phyloP scores from a whole-genome alignment of 2,888 invertebrate species.

The Tenthredo livida region DNA sequence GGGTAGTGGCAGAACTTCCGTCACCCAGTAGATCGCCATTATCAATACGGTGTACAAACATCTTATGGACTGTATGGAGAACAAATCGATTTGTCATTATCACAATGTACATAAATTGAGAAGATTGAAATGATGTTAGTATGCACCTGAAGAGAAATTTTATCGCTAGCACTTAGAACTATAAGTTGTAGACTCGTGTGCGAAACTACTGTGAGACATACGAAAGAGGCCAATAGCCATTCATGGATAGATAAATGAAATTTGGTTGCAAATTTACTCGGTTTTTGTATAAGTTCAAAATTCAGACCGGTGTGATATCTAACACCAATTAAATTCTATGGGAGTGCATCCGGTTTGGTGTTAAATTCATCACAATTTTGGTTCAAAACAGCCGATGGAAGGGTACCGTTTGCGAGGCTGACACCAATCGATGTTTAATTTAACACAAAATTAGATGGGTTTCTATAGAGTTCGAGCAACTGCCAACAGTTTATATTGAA shows the following conservation, averaged over 20 bases:
- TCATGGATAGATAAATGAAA: not conserved
- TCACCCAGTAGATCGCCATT: slow-evolving; percentile 92
- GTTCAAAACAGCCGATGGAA: not conserved
- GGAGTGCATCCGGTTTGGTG: not conserved
- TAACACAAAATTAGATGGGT: slow-evolving; percentile 55
- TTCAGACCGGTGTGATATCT: no score
- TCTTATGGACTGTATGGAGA: slow-evolving; percentile 74
- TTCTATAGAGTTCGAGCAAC: not conserved
- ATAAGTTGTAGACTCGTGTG: not conserved
- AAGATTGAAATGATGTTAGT: not conserved
- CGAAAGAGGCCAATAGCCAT: not conserved
- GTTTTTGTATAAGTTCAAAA: not conserved
- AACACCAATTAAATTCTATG: not conserved
- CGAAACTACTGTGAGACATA: not conserved
- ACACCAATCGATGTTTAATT: slow-evolving; percentile 55
- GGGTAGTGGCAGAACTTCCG: slow-evolving; percentile 90
- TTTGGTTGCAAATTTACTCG: not conserved
- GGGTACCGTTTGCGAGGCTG: not conserved
- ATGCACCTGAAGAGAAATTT: not conserved
- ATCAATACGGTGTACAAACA: slow-evolving; percentile 90
- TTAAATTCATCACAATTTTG: not conserved
- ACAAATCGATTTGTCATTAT: not conserved
- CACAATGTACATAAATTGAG: not conserved
- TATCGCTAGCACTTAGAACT: not conserved
- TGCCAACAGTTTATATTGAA: not conserved